Percentiles rank a stretch among this genome's conserved stretches.
Conservation (phyloP, 1,140 invertebrate species). For the Nylanderia fulva region DNA sequence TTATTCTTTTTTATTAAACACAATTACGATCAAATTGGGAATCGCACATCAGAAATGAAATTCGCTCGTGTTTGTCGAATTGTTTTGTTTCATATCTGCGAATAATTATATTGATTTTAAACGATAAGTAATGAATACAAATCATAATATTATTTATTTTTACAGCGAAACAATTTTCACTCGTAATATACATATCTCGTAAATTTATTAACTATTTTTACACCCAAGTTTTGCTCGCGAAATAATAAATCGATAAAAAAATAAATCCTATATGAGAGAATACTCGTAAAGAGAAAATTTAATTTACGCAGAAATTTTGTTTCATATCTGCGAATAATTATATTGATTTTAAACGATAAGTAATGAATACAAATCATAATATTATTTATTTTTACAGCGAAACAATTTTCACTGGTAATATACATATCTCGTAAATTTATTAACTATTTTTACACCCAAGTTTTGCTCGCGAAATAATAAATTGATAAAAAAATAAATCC, state of each 20-base stretch:
- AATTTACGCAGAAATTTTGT: constrained; percentile 18
- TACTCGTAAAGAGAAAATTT: constrained; percentile 19
- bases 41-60: neutral
- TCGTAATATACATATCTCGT: neutral
- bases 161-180: neutral
- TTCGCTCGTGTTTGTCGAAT: neutral
- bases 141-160: neutral
- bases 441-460: constrained; percentile 20
- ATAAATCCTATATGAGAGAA: neutral
- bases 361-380: neutral
- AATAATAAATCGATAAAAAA: constrained; percentile 19
- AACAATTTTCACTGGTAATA: neutral
- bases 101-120: neutral
- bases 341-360: neutral
- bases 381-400: neutral
- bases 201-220: constrained; percentile 27
- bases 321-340: neutral
- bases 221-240: constrained; percentile 3
- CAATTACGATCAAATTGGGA: neutral
- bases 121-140: neutral
- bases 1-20: neutral
- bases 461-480: constrained; percentile 29
- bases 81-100: neutral
- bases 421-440: neutral
- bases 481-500: neutral